These are phyloP conservation scores for Melozone crissalis DNA, from an alignment of 2,113 vertebrate genomes.

Conservation along the genomic window DNA sequence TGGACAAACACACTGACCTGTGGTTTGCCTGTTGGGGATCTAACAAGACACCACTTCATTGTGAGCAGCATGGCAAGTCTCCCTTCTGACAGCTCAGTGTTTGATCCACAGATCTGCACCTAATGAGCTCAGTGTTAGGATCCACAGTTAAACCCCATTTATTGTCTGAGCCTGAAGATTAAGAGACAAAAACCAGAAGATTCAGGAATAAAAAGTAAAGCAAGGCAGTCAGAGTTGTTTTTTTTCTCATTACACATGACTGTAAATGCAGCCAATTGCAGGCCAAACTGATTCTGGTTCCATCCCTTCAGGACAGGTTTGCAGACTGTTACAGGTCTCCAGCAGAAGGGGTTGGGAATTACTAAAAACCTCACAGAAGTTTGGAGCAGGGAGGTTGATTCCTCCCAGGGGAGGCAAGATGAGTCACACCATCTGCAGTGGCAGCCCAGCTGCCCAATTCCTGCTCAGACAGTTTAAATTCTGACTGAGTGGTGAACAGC, in stretches of 20 bases:
- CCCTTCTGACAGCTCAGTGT: background rate
- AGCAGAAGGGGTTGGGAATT: background rate
- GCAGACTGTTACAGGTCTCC: background rate
- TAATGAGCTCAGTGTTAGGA: background rate
- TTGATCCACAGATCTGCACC: rapidly evolving
- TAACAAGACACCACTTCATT: background rate
- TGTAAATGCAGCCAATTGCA: background rate
- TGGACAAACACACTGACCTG: rapidly evolving
- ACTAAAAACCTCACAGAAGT: background rate
- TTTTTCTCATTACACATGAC: background rate
- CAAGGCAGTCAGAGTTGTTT: background rate
- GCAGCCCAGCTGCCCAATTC: background rate
- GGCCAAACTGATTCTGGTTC: background rate
- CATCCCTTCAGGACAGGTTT: background rate
- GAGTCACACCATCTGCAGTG: rapidly evolving
- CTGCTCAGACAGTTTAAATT: constrained; percentile 7
- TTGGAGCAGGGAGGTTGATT: background rate
- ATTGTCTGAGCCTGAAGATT: background rate
- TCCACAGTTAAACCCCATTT: background rate
- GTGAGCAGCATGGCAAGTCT: background rate
- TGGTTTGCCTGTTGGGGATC: background rate
- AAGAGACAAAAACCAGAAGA: background rate
- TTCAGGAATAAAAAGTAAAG: background rate
- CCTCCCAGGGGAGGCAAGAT: background rate
- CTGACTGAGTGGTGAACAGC: background rate